These are phyloP conservation scores for Hydropotes inermis DNA, from an alignment of 2,113 vertebrate genomes.

Conservation along the genomic window DNA sequence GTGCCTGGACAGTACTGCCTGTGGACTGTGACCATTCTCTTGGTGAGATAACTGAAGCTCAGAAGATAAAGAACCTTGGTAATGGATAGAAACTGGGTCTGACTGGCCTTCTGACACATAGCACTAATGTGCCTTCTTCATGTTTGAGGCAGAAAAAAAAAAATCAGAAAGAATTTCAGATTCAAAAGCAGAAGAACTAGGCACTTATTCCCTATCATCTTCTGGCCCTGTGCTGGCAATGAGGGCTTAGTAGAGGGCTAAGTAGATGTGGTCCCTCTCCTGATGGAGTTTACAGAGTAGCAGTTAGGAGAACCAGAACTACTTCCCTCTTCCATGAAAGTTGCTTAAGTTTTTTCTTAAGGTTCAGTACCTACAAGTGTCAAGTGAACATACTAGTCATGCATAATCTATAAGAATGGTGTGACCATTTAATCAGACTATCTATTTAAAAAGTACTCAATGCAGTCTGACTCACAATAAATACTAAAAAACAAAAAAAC, in stretches of 20 bases:
- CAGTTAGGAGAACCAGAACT: background rate
- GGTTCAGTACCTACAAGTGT: background rate
- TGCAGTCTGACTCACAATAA: background rate
- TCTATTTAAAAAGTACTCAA: background rate
- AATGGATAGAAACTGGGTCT: background rate
- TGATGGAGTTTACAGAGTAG: background rate
- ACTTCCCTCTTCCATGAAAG: background rate
- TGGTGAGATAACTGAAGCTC: background rate
- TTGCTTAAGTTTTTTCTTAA: background rate
- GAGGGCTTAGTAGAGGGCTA: background rate
- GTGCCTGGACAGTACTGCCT: accelerated
- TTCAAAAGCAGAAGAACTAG: background rate
- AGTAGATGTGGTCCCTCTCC: background rate
- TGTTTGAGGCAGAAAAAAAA: background rate
- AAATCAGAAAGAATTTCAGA: background rate
- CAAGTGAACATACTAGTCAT: background rate
- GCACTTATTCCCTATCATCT: accelerated
- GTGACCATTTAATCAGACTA: background rate
- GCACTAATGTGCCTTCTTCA: background rate
- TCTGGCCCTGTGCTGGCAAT: background rate
- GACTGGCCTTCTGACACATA: background rate
- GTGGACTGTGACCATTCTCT: background rate
- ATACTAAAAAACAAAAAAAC: background rate
- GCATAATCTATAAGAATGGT: background rate
- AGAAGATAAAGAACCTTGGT: accelerated